Evolutionary conservation across 2,888 invertebrate genomes (phyloP), one percentile per base, ranked within the genome.

Genomic region (Iselma pallidipennis): DNA sequence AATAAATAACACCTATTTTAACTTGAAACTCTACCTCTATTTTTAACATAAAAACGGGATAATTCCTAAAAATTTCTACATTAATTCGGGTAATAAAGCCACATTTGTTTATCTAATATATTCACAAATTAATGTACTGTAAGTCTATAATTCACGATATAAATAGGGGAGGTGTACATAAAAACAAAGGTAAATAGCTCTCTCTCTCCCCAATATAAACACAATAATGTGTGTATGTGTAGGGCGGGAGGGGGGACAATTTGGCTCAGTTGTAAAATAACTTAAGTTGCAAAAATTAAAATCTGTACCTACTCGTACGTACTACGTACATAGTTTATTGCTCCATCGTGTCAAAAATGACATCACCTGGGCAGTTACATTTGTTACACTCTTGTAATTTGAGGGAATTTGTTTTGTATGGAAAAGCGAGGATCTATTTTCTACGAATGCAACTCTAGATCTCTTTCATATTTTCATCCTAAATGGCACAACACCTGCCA

Each of bases 21-120:
- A n/a, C n/a, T n/a, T n/a, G n/a, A n/a, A n/a, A n/a, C n/a, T n/a
- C n/a, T n/a, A n/a, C n/a, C n/a, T n/a, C n/a, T n/a, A n/a, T n/a
- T n/a, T n/a, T n/a, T n/a, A n/a, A n/a, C n/a, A n/a, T n/a, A n/a
- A n/a, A n/a, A n/a, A n/a, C n/a, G n/a, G n/a, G n/a, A n/a, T n/a
- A n/a, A n/a, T 45, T 23, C 12, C 12, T 1, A 12, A 23, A 45
- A 31, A 45, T 2, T 19, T 42, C 16, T 19, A 21, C 45, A 45
- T 45, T 23, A 45, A 45, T 23, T 23, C 12, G 4, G n/a, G 45
- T 6, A 45, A 45, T 45, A 45, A 45, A 45, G 19, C 10, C 23
- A 45, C 45, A 45, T 21, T 45, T 45, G 45, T 23, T 45, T 45
- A 45, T 21, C 45, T 23, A 45, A 45, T 45, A 45, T 45, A 45